phyloP scores from a whole-genome alignment of 1,140 invertebrate genomes.

The Drosophila arawakana region DNA sequence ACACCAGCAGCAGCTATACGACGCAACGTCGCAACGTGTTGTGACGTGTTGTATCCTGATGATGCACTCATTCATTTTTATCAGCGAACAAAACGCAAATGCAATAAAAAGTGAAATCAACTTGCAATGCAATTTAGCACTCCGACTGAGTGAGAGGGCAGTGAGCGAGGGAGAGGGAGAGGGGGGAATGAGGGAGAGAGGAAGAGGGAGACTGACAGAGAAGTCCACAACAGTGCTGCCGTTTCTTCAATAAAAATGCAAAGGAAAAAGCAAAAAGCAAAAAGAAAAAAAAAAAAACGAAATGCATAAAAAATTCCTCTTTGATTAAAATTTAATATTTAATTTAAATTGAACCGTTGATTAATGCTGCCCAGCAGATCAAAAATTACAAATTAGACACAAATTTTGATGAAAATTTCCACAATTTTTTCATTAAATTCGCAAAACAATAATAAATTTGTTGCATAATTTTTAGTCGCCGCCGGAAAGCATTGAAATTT shows the following conservation, averaged over 20 bases:
- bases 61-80: constrained; percentile 77
- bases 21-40: neutral
- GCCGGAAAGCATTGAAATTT: neutral
- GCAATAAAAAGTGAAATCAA: constrained; percentile 73
- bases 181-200: neutral
- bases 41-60: constrained; percentile 55
- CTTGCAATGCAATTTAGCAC: constrained; percentile 64
- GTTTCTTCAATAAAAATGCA: neutral
- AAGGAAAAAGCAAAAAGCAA: no score
- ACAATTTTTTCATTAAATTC: no score
- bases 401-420: neutral
- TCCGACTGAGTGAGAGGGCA: neutral
- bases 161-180: neutral
- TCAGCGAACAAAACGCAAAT: constrained; percentile 64
- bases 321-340: neutral
- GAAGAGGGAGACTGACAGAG: neutral
- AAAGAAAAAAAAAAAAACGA: no score
- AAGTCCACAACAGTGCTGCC: neutral
- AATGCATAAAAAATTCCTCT: no score
- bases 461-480: neutral
- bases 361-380: neutral
- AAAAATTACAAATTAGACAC: neutral
- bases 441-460: no score
- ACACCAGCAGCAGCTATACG: constrained; percentile 1
- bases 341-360: constrained; percentile 15